Evolutionary conservation across 2,888 invertebrate species (phyloP).

Genomic region (Oegoconia quadripuncta): DNA sequence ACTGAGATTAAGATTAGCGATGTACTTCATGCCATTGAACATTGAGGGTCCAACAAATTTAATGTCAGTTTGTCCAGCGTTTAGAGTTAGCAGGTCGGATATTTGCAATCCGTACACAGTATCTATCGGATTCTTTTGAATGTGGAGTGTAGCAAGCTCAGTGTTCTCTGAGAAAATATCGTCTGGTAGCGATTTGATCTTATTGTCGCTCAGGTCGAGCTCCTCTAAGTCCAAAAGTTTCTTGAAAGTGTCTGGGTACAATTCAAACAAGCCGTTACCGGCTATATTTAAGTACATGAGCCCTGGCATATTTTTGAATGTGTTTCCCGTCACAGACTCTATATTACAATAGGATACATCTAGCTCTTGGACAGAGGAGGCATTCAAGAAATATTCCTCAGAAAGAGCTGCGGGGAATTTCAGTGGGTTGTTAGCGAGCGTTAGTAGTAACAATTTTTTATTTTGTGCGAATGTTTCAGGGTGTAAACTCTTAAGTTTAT

Average conservation of each 20-base stretch:
- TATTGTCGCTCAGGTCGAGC: constrained; percentile 85
- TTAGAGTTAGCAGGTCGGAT: constrained; percentile 82
- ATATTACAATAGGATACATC: constrained; percentile 85
- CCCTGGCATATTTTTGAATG: constrained; percentile 82
- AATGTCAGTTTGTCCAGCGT: constrained; percentile 84
- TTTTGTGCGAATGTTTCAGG: constrained; percentile 85
- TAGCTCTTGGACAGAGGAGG: constrained; percentile 83
- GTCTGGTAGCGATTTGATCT: constrained; percentile 80
- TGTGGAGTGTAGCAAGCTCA: constrained; percentile 82
- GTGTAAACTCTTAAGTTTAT: constrained; percentile 82
- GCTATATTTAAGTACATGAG: constrained; percentile 84
- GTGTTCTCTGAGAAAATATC: constrained; percentile 83
- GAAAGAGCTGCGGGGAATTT: constrained; percentile 61
- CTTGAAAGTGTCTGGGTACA: constrained; percentile 81
- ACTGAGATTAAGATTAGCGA: constrained; percentile 83
- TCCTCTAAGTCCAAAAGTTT: constrained; percentile 83
- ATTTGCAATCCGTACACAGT: constrained; percentile 81
- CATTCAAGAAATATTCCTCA: constrained; percentile 75
- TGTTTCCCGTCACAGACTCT: constrained; percentile 80
- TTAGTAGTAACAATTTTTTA: constrained; percentile 81
- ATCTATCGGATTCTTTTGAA: constrained; percentile 84
- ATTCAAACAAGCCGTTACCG: constrained; percentile 81
- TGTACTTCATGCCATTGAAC: constrained; percentile 80
- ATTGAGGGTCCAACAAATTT: constrained; percentile 82
- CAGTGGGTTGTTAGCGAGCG: constrained; percentile 83